Evolutionary conservation across 2,888 invertebrate species (phyloP).

Genomic region (Stegophylla sp.): DNA sequence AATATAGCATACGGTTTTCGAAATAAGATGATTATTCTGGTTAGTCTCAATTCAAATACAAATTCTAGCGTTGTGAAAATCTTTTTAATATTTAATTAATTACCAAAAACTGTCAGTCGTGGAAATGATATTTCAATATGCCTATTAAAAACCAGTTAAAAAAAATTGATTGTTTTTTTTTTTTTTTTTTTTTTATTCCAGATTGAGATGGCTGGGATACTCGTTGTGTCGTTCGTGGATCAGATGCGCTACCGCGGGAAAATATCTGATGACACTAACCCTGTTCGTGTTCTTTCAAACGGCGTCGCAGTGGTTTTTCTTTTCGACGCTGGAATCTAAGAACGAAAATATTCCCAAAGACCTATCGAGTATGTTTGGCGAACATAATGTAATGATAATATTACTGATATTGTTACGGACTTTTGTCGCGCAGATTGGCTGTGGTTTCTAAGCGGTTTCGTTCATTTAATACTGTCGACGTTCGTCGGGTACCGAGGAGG

Average conservation of each 20-base stretch:
- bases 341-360: slow-evolving; percentile 47
- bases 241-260: slow-evolving; percentile 53
- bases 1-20: too few relatives aligned
- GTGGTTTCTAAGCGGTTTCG: slow-evolving; percentile 68
- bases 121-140: too few relatives aligned
- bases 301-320: slow-evolving; percentile 46
- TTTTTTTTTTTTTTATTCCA: slow-evolving; percentile 1
- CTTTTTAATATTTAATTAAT: too few relatives aligned
- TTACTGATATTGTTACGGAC: not conserved
- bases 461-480: slow-evolving; percentile 68
- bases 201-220: slow-evolving; percentile 51
- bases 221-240: slow-evolving; percentile 53
- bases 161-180: too few relatives aligned
- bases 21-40: too few relatives aligned
- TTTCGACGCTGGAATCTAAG: slow-evolving; percentile 47
- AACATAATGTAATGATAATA: not conserved
- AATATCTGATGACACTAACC: slow-evolving; percentile 35
- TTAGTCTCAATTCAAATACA: too few relatives aligned
- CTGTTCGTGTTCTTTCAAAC: slow-evolving; percentile 44
- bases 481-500: slow-evolving; percentile 70
- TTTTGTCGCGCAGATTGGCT: slow-evolving; percentile 68
- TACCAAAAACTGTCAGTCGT: too few relatives aligned
- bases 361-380: slow-evolving; percentile 17
- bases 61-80: too few relatives aligned
- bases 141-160: too few relatives aligned